Conservation (phyloP, 1,140 invertebrate genomes). For the Drosophila yakuba region DNA sequence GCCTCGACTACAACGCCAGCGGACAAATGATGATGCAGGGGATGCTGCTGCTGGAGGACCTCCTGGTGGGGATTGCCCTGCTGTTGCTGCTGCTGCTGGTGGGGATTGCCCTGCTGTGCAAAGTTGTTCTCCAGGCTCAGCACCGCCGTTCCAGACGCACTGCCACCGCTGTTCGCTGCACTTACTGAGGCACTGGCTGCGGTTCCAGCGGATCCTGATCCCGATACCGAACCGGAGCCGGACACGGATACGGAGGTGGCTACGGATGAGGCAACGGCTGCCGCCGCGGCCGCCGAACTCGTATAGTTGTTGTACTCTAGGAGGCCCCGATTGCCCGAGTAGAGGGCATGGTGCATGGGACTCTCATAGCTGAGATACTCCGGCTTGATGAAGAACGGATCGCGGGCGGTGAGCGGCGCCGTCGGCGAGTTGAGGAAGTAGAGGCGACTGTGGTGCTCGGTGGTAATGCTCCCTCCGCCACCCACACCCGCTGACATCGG, state of each 20-base stretch:
- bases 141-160: slow-evolving; percentile 22
- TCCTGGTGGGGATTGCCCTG: slow-evolving; percentile 39
- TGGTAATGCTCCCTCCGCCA: slow-evolving; percentile 84
- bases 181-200: slow-evolving; percentile 18
- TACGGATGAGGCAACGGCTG: slow-evolving; percentile 46
- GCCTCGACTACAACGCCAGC: slow-evolving; percentile 48
- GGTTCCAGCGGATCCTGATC: slow-evolving; percentile 20
- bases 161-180: slow-evolving; percentile 4
- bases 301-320: slow-evolving; percentile 83
- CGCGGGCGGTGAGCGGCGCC: slow-evolving; percentile 65
- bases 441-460: slow-evolving; percentile 82
- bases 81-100: slow-evolving; percentile 51
- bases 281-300: slow-evolving; percentile 63
- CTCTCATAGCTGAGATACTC: slow-evolving; percentile 84
- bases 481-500: slow-evolving; percentile 81
- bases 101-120: slow-evolving; percentile 40
- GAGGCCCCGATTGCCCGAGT: slow-evolving; percentile 74
- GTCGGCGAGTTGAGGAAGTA: slow-evolving; percentile 83
- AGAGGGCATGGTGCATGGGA: slow-evolving; percentile 81
- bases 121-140: slow-evolving; percentile 65
- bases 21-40: slow-evolving; percentile 78
- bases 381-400: slow-evolving; percentile 82
- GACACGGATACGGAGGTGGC: slow-evolving; percentile 39
- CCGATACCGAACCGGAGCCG: slow-evolving; percentile 43
- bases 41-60: slow-evolving; percentile 53